phyloP scores from a whole-genome alignment of 2,888 invertebrate species.

The Baronia brevicornis region DNA sequence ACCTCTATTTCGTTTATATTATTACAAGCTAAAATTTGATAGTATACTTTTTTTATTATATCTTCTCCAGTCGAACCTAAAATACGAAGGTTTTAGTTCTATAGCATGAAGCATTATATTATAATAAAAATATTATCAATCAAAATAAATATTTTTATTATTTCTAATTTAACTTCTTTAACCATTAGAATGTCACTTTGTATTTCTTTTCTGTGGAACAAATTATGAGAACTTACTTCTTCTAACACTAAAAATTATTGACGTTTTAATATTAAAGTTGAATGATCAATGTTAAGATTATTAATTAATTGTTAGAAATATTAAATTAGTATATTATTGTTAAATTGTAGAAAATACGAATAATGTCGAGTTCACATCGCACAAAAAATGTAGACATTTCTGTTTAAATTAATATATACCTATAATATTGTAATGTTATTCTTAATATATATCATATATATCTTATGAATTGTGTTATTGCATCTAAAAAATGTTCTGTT shows the following conservation, averaged over 20 bases:
- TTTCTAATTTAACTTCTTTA: too few species aligned
- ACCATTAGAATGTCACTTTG: constrained; percentile 11
- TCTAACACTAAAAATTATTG: constrained; percentile 33
- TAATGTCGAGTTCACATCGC: constrained; percentile 61
- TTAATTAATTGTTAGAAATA: constrained; percentile 45
- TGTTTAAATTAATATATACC: constrained; percentile 17
- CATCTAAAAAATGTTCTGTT: too few species aligned
- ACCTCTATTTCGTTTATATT: too few species aligned
- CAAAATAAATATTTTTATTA: not conserved
- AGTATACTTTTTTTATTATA: too few species aligned
- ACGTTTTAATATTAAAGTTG: constrained; percentile 49
- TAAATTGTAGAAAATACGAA: constrained; percentile 47
- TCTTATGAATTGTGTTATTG: too few species aligned
- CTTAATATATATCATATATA: too few species aligned
- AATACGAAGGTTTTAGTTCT: constrained; percentile 9
- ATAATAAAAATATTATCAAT: not conserved
- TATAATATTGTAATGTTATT: too few species aligned
- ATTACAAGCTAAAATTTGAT: too few species aligned
- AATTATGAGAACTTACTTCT: constrained; percentile 22
- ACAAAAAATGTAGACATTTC: constrained; percentile 54
- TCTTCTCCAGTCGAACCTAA: constrained; percentile 1
- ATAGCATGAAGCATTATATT: constrained; percentile 1
- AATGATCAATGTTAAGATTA: constrained; percentile 46
- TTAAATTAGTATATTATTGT: constrained; percentile 44
- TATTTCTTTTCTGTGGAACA: constrained; percentile 11